These are phyloP conservation scores for Drosophila sucinea DNA, from an alignment of 1,140 invertebrate species.

Conservation along the genomic window DNA sequence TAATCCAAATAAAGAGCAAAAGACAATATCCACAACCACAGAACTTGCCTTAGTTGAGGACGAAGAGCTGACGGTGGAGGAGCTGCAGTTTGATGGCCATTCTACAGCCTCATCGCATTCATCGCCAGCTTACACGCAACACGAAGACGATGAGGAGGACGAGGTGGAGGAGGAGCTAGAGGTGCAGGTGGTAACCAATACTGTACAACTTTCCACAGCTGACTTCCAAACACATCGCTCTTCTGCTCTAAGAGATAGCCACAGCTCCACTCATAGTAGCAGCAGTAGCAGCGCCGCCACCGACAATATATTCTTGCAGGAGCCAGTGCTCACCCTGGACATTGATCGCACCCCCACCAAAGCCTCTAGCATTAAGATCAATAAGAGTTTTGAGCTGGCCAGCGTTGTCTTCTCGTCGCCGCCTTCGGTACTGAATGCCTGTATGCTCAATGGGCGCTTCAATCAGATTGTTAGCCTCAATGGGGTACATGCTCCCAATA, in stretches of 20 bases:
- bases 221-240: constrained; percentile 73
- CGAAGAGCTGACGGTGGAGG: constrained; percentile 42
- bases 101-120: constrained; percentile 53
- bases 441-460: constrained; percentile 73
- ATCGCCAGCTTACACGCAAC: constrained; percentile 52
- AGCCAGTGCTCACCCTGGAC: constrained; percentile 77
- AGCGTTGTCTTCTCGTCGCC: constrained; percentile 74
- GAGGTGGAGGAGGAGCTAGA: constrained; percentile 21
- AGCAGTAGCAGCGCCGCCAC: constrained; percentile 54
- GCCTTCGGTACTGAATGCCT: constrained; percentile 61
- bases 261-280: constrained; percentile 69
- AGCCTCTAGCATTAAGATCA: constrained; percentile 80
- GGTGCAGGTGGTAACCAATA: constrained; percentile 20
- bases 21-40: constrained; percentile 42
- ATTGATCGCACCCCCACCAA: constrained; percentile 82
- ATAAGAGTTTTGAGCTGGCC: constrained; percentile 73
- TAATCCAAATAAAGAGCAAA: constrained; percentile 36
- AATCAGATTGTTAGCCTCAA: constrained; percentile 80
- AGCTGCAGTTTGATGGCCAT: constrained; percentile 51
- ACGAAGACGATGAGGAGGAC: constrained; percentile 37
- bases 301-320: constrained; percentile 81
- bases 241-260: constrained; percentile 61
- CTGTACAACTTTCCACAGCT: constrained; percentile 14
- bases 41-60: constrained; percentile 25
- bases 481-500: constrained; percentile 23